phyloP scores from a whole-genome alignment of 2,797 vertebrate species.

The Onychomys leucogaster region DNA sequence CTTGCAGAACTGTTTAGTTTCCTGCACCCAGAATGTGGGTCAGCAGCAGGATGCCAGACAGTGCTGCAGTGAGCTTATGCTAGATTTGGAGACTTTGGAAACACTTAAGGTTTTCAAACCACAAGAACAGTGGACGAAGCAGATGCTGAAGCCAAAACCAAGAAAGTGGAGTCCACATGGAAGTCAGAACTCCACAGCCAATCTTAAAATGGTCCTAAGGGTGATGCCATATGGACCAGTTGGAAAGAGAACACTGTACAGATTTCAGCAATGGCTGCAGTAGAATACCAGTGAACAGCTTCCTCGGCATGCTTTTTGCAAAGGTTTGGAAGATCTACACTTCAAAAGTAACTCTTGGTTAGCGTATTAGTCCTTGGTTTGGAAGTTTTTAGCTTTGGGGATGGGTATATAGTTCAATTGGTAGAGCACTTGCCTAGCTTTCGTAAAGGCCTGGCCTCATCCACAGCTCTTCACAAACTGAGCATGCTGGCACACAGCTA shows the following conservation, averaged over 20 bases:
- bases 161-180: slow-evolving; percentile 95
- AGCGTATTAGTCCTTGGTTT: slow-evolving; percentile 71
- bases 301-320: not conserved
- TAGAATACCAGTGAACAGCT: not conserved
- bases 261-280: not conserved
- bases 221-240: too few relatives aligned
- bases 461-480: too few relatives aligned
- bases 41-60: not conserved
- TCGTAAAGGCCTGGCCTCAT: not conserved
- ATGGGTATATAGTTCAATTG: not conserved
- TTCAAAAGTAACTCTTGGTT: slow-evolving; percentile 47
- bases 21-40: too few relatives aligned
- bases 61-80: not conserved
- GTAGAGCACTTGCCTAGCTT: not conserved
- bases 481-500: not conserved
- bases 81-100: not conserved
- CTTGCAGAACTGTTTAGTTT: not conserved
- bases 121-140: not conserved
- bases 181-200: not conserved
- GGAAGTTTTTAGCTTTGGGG: not conserved
- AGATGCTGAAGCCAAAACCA: slow-evolving; percentile 18
- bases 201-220: not conserved
- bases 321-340: slow-evolving; percentile 67
- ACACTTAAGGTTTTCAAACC: not conserved
- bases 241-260: not conserved